Evolutionary conservation across 1,140 invertebrate species (phyloP), one percentile per base, ranked within the genome.

Genomic region (Nephila pilipes): DNA sequence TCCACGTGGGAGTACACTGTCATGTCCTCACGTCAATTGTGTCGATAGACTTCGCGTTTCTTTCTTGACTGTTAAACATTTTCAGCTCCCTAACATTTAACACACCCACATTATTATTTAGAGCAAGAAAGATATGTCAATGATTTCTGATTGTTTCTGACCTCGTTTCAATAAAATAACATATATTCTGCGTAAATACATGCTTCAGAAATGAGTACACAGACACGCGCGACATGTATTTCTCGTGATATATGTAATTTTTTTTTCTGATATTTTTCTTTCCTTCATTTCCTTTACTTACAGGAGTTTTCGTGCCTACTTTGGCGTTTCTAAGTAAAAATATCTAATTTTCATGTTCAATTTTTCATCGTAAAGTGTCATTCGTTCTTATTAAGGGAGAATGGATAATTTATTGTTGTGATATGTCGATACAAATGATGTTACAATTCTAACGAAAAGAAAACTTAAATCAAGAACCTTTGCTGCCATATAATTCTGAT

Each of bases 11-110:
- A 87, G 81, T 14, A 54, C 22, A 83, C 81, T 57, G 32, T 32
- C 58, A 87, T 87, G 20, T 60, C 85, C 32, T 87, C 85, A 60
- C 85, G 58, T 87, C 85, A 87, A 87, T 87, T 63, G 85, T 87
- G 57, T 87, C 85, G 85, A 60, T 87, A 60, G 36, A 75, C 69
- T 75, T 75, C 18, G 29, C 22, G 85, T 36, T 32, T 83, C 22
- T 57, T 55, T 18, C 81, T n/a, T 83, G 38, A 57, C 32, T 83
- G 38, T 57, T 57, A 20, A 57, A 55, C 81, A 20, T 83, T 83
- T 83, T 83, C 80, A 83, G 80, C 46, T 54, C 10, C 81, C 81
- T 57, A 25, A 8, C 46, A 83, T 54, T 14, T 6, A 83, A 55
- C 57, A 87, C 85, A 25, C 57, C 85, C 29, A 60, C 57, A 1